Base-by-base conservation (phyloP, 2,888 invertebrate species). In the Trachelus troglodyta region DNA sequence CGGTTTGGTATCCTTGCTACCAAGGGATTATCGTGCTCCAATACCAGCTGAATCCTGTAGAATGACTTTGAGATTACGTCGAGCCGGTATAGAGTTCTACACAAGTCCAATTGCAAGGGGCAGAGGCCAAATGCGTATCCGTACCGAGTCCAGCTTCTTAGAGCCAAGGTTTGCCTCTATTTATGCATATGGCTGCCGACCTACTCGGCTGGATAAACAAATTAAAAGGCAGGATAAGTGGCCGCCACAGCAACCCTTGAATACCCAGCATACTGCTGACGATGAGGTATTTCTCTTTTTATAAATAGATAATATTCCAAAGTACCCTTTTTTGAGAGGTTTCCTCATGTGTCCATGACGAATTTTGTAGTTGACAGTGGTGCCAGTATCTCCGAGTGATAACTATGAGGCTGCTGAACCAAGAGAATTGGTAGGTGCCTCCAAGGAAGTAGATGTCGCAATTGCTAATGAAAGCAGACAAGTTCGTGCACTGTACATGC, bases 131-230 rank as follows among this genome's bases (percentile, higher is more conserved):
- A 95, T 95, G 90, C 94, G 95, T 84, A 95, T 95, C 2, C 94
- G 95, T 90, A 96, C 96, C 0, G 96, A 96, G 87, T 96, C 96
- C 0, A 96, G 96, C 88, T 97, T 97, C 86, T 93, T 96, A 0
- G 97, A 97, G 85, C 97, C 97, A 0, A 95, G 96, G 23, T 97
- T 97, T 85, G 95, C 96, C 68, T 96, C 96, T 73, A 96, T 97
- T 0, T 97, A 97, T 87, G 97, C 97, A 0, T 96, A 96, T 83
- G 96, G 96, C 0, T 97, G 97, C 86, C 95, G 95, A 86, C 94
- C 88, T 1, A 83, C 85, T 31, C 84, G 88, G 12, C 76, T 82
- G 31, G 90, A 89, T 69, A 90, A 88, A 34, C 89, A 90, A 74
- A 90, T 90, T 69, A 90, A 90, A 71, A 84, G 90, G 31, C 87